Evolutionary conservation across 2,797 vertebrate species (phyloP).

Genomic region (Tolypeutes matacus): DNA sequence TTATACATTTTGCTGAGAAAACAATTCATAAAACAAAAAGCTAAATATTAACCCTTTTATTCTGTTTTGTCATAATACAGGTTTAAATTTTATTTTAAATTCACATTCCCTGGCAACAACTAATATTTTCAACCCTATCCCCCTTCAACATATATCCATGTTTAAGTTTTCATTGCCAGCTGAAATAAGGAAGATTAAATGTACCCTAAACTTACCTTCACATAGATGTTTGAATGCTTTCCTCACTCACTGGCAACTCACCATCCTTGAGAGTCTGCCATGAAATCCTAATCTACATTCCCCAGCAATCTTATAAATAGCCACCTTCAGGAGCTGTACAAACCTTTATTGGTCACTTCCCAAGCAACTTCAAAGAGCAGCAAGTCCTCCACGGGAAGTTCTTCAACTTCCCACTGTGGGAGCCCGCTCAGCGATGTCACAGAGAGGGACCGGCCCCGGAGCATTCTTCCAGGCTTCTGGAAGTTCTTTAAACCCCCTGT

Average conservation of each 20-base stretch:
- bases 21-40: neutral
- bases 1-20: conserved; percentile 6
- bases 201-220: neutral
- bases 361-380: conserved; percentile 97
- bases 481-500: too few relatives aligned
- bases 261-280: neutral
- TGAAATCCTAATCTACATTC: neutral
- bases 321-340: conserved; percentile 71
- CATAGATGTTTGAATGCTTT: neutral
- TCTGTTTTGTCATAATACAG: neutral
- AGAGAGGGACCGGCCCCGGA: conserved; percentile 93
- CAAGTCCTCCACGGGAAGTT: conserved; percentile 93
- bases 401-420: conserved; percentile 93
- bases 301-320: neutral
- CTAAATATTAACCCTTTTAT: neutral
- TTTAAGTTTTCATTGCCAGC: neutral
- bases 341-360: conserved; percentile 99
- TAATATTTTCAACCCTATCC: neutral
- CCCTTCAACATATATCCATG: neutral
- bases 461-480: conserved; percentile 87
- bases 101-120: neutral
- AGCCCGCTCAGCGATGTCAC: conserved; percentile 95
- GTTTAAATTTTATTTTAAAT: conserved; percentile 31
- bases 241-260: neutral
- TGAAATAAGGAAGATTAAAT: neutral